These are phyloP conservation scores for Tetragnatha montana DNA, from an alignment of 2,888 invertebrate species.

Conservation along the genomic window DNA sequence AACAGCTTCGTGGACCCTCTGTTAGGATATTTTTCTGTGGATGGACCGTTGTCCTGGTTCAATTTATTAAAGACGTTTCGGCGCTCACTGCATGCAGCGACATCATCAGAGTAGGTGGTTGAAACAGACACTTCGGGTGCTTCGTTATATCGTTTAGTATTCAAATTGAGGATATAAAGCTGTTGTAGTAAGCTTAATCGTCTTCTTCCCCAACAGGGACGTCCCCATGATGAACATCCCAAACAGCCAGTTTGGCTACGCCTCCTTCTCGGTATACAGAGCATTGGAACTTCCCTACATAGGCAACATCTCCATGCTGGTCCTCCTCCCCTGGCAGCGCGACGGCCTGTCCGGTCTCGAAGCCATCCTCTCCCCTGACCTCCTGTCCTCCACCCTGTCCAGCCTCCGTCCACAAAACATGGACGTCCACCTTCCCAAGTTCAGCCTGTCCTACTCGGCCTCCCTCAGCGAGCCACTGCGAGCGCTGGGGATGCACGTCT, in stretches of 20 bases:
- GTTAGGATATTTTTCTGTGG: too few relatives aligned
- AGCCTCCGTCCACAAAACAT: slow-evolving; percentile 39
- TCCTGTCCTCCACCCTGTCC: slow-evolving; percentile 17
- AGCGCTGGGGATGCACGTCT: slow-evolving; percentile 54
- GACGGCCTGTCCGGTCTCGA: slow-evolving; percentile 35
- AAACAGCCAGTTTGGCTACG: slow-evolving; percentile 72
- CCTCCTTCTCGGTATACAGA: background rate
- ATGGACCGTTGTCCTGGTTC: too few relatives aligned
- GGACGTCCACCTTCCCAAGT: slow-evolving; percentile 65
- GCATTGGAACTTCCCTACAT: slow-evolving; percentile 69
- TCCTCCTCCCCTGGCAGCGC: slow-evolving; percentile 60
- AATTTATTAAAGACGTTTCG: too few relatives aligned
- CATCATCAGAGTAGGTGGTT: too few relatives aligned
- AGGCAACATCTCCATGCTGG: slow-evolving; percentile 62
- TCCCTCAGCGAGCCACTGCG: slow-evolving; percentile 46
- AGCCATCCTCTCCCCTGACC: slow-evolving; percentile 2
- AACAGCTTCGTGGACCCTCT: too few relatives aligned
- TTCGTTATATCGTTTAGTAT: too few relatives aligned
- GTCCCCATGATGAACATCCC: slow-evolving; percentile 66
- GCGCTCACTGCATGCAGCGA: too few relatives aligned
- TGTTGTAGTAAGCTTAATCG: too few relatives aligned
- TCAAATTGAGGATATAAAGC: too few relatives aligned
- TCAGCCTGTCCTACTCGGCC: slow-evolving; percentile 46
- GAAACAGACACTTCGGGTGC: too few relatives aligned
- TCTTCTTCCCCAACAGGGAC: background rate